Conservation (phyloP, 2,797 vertebrate genomes). For the Danio albolineatus region DNA sequence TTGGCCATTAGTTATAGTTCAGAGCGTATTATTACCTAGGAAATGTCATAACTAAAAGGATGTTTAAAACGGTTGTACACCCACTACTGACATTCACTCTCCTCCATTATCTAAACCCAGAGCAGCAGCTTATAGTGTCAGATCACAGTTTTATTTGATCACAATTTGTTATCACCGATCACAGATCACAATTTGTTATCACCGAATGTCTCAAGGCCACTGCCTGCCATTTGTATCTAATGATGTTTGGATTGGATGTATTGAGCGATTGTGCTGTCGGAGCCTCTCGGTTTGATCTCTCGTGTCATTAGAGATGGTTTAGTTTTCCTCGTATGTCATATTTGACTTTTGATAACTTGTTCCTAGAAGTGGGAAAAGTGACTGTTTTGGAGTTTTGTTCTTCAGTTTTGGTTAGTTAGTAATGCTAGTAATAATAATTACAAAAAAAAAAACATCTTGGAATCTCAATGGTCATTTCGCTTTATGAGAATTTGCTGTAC, state of each 20-base stretch:
- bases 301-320: conserved; percentile 21
- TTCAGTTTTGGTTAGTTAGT: not conserved
- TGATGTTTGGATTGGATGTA: conserved; percentile 21
- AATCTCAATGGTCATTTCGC: too few species aligned
- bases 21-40: conserved; percentile 31
- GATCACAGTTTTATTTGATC: conserved; percentile 38
- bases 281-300: not conserved
- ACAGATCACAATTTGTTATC: too few species aligned
- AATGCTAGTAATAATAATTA: too few species aligned
- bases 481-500: too few species aligned
- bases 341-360: conserved; percentile 2
- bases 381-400: not conserved
- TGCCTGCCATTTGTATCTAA: conserved; percentile 27
- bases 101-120: conserved; percentile 2
- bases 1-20: conserved; percentile 37
- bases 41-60: conserved; percentile 40
- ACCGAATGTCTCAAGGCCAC: conserved; percentile 37
- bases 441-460: too few species aligned
- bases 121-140: conserved; percentile 25
- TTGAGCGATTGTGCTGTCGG: not conserved
- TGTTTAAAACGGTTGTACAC: conserved; percentile 22
- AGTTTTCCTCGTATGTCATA: not conserved
- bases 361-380: not conserved
- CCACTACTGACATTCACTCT: conserved; percentile 19
- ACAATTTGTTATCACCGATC: conserved; percentile 22